Percentiles rank a stretch among this genome's conserved stretches.
Conservation (phyloP, 2,888 invertebrate genomes). For the Calephelis perditalis region DNA sequence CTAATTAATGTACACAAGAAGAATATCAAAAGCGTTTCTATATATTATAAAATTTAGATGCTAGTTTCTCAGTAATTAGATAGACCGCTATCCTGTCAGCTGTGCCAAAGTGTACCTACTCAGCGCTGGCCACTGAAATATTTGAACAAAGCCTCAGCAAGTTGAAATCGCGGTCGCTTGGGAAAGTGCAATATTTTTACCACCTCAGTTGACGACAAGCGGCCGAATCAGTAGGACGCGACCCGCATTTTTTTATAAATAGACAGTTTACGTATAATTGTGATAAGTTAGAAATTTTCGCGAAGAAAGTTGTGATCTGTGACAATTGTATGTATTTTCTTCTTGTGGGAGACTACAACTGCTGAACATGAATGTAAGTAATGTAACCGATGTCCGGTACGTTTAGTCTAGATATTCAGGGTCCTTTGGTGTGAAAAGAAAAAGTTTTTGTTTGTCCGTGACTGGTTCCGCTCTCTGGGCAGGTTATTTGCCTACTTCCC, state of each 20-base stretch:
- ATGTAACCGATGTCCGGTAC: not conserved
- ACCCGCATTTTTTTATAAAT: not conserved
- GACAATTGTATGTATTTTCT: slow-evolving; percentile 30
- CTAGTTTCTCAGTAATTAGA: too few species aligned
- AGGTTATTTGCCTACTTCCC: not conserved
- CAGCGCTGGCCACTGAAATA: not conserved
- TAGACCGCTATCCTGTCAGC: too few species aligned
- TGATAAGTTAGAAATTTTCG: slow-evolving; percentile 32
- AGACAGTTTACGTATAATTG: slow-evolving; percentile 30
- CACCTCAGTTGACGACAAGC: slow-evolving; percentile 22
- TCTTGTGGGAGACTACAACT: slow-evolving; percentile 11
- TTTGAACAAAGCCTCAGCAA: slow-evolving; percentile 21
- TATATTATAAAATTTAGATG: too few species aligned
- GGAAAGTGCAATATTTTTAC: slow-evolving; percentile 29
- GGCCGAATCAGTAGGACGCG: slow-evolving; percentile 19
- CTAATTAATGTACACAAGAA: too few species aligned
- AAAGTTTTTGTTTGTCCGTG: slow-evolving; percentile 6
- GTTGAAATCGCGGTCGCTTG: slow-evolving; percentile 28
- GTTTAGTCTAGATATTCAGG: not conserved
- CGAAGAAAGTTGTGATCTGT: slow-evolving; percentile 33
- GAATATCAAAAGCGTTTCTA: too few species aligned
- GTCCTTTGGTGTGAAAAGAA: slow-evolving; percentile 5
- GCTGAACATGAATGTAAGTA: slow-evolving; percentile 32
- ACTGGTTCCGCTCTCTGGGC: not conserved
- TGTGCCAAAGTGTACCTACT: too few species aligned